These are phyloP conservation scores for Colossoma macropomum DNA, from an alignment of 2,113 vertebrate species.

Conservation along the genomic window DNA sequence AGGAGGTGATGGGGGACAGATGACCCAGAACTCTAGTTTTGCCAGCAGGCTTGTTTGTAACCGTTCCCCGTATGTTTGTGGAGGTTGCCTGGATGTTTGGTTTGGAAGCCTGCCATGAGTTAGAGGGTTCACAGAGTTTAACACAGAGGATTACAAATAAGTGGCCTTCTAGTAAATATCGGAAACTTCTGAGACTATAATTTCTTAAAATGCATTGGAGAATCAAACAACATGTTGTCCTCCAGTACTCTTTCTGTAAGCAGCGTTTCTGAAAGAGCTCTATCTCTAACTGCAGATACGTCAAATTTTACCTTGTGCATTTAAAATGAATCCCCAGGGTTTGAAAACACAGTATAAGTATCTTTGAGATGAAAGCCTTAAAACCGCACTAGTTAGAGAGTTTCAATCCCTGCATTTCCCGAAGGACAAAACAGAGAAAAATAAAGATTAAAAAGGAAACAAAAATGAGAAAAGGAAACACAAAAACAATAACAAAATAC, in stretches of 20 bases:
- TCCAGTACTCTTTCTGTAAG: neutral
- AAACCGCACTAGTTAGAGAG: neutral
- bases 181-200: neutral
- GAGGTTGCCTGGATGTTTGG: constrained; percentile 46
- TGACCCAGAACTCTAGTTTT: constrained; percentile 37
- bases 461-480: neutral
- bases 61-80: constrained; percentile 38
- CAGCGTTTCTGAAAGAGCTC: neutral
- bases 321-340: neutral
- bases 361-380: neutral
- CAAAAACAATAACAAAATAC: neutral
- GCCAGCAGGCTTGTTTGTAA: constrained; percentile 41
- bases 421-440: constrained; percentile 5
- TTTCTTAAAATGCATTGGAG: neutral
- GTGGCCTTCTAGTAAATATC: constrained; percentile 14
- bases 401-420: constrained; percentile 12
- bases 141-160: constrained; percentile 21
- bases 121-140: constrained; percentile 39
- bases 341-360: neutral
- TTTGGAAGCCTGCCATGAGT: constrained; percentile 40
- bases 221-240: neutral
- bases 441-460: neutral
- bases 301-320: neutral
- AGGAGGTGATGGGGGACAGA: constrained; percentile 42
- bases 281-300: neutral